Conservation (phyloP, 2,113 vertebrate species). For the Rhinolophus sinicus region DNA sequence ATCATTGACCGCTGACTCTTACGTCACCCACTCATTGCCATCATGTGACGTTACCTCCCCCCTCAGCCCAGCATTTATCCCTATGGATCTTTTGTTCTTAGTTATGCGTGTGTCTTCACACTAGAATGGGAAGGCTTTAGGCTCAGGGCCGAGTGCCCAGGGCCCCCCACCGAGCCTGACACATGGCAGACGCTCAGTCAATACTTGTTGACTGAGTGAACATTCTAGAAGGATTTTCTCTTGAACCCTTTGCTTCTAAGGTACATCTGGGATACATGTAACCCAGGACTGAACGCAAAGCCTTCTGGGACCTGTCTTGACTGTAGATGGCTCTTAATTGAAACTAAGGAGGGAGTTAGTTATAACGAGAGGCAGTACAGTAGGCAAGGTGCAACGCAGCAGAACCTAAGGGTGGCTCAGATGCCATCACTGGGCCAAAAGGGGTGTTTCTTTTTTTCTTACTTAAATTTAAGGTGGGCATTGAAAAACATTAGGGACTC, state of each 20-base stretch:
- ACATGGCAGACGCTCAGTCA: not conserved
- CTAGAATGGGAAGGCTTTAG: not conserved
- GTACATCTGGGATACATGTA: not conserved
- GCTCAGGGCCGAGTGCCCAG: not conserved
- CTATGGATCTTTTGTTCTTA: not conserved
- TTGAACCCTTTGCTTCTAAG: not conserved
- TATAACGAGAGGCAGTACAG: not conserved
- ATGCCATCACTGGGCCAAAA: not conserved
- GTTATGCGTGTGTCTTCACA: not conserved
- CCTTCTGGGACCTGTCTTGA: not conserved
- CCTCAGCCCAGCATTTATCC: not conserved
- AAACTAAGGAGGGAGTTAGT: not conserved
- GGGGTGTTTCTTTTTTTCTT: not conserved
- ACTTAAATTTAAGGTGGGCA: not conserved
- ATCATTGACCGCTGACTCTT: not conserved
- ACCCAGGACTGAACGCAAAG: not conserved
- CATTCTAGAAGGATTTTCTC: not conserved
- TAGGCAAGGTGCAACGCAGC: not conserved
- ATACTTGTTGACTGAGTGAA: not conserved
- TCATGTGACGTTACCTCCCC: not conserved
- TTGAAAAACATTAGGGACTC: not conserved
- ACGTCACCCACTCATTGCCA: not conserved
- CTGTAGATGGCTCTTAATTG: not conserved
- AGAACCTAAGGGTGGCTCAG: not conserved
- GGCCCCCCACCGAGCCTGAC: not conserved